Conservation (phyloP, 2,797 vertebrate species). For the Labroides dimidiatus region DNA sequence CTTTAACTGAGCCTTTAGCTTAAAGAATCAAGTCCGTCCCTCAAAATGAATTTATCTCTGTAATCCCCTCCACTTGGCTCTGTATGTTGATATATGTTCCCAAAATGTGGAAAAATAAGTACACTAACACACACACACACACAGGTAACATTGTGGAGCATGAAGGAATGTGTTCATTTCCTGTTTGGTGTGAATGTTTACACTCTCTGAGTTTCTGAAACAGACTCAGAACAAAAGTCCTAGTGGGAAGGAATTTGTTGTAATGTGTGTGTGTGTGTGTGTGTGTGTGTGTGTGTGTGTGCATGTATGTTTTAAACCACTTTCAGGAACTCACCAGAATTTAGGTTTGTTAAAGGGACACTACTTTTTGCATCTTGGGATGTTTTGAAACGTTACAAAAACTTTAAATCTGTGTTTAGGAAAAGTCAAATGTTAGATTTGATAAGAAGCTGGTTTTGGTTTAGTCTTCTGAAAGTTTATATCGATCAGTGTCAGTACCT, state of each 20-base stretch:
- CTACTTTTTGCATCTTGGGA: no score
- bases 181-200: slow-evolving; percentile 56
- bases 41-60: neutral
- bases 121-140: slow-evolving; percentile 3
- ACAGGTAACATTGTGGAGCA: neutral
- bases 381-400: no score
- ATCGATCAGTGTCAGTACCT: no score
- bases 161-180: slow-evolving; percentile 74
- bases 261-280: no score
- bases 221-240: slow-evolving; percentile 10
- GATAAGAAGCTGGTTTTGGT: no score
- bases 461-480: no score
- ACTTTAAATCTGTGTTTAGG: no score
- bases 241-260: slow-evolving; percentile 35
- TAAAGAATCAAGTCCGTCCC: neutral
- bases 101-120: neutral
- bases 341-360: no score
- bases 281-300: slow-evolving; percentile 20
- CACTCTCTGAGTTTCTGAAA: slow-evolving; percentile 31
- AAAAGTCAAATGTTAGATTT: no score
- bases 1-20: neutral
- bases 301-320: neutral
- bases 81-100: neutral
- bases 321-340: neutral
- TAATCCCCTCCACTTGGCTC: neutral